phyloP scores from a whole-genome alignment of 2,113 vertebrate species.

The Hiodon tergisus region DNA sequence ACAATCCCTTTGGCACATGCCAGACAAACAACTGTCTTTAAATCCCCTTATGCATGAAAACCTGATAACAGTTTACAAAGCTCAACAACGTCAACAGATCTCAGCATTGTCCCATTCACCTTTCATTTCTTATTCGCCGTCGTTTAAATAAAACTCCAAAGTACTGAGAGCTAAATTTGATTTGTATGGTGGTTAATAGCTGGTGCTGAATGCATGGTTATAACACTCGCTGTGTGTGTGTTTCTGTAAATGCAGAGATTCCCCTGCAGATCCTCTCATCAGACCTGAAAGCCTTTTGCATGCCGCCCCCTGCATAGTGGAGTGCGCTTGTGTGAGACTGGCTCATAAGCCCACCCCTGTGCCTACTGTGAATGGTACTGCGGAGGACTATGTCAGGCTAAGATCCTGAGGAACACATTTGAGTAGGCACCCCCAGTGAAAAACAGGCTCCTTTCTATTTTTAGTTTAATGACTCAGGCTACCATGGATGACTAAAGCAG shows the following conservation, averaged over 20 bases:
- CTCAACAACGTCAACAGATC: no score
- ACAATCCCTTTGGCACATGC: background rate
- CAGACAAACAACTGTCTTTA: background rate
- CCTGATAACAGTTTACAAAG: no score
- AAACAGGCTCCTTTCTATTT: slow-evolving; percentile 11
- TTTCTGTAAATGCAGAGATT: no score
- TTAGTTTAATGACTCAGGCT: slow-evolving; percentile 28
- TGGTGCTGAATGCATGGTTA: background rate
- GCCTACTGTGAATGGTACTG: background rate
- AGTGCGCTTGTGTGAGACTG: background rate
- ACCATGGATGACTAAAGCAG: slow-evolving; percentile 11
- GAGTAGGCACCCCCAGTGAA: background rate
- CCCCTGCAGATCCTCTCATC: no score
- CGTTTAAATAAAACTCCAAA: no score
- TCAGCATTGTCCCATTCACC: slow-evolving; percentile 6
- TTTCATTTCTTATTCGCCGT: no score
- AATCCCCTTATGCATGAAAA: slow-evolving; percentile 1
- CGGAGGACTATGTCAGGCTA: background rate
- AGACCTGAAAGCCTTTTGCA: background rate
- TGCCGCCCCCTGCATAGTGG: background rate
- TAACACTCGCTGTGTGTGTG: no score
- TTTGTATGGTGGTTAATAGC: background rate
- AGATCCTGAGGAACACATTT: background rate
- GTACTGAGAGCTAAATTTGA: background rate
- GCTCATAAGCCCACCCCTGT: background rate